These are phyloP conservation scores for Hippoglossus hippoglossus DNA, from an alignment of 2,797 vertebrate genomes.

Conservation along the genomic window DNA sequence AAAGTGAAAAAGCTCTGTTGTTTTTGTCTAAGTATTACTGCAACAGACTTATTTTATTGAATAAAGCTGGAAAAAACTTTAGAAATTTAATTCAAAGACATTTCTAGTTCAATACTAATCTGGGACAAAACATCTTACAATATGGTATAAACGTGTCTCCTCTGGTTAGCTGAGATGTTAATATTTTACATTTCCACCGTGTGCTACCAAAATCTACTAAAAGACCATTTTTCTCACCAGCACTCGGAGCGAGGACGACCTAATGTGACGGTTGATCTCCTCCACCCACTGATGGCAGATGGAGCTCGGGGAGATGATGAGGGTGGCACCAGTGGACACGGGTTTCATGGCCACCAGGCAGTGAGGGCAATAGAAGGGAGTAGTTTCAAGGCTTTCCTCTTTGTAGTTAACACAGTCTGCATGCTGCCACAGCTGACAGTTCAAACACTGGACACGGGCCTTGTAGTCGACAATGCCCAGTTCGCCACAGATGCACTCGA, in stretches of 20 bases:
- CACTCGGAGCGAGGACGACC: constrained; percentile 91
- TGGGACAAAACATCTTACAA: background rate
- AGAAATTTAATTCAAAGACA: too few species aligned
- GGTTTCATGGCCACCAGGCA: constrained; percentile 99
- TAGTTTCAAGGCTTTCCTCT: constrained; percentile 89
- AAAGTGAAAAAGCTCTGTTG: too few species aligned
- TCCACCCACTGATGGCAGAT: constrained; percentile 99
- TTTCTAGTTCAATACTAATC: too few species aligned
- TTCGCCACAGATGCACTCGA: constrained; percentile 97
- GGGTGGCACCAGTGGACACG: constrained; percentile 93
- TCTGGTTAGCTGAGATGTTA: background rate
- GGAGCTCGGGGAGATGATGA: constrained; percentile 98
- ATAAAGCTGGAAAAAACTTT: too few species aligned
- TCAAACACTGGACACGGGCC: constrained; percentile 95
- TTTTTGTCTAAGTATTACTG: too few species aligned
- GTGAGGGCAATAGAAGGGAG: constrained; percentile 98
- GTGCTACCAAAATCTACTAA: background rate
- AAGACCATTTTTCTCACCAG: constrained; percentile 86
- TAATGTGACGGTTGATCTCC: constrained; percentile 95
- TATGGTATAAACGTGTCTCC: background rate
- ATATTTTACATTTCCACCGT: background rate
- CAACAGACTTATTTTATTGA: too few species aligned
- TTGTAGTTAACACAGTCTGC: constrained; percentile 97
- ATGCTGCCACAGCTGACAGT: constrained; percentile 97
- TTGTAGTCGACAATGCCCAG: constrained; percentile 91